Evolutionary conservation across 2,888 invertebrate species (phyloP).

Genomic region (Dastarcus helophoroides): DNA sequence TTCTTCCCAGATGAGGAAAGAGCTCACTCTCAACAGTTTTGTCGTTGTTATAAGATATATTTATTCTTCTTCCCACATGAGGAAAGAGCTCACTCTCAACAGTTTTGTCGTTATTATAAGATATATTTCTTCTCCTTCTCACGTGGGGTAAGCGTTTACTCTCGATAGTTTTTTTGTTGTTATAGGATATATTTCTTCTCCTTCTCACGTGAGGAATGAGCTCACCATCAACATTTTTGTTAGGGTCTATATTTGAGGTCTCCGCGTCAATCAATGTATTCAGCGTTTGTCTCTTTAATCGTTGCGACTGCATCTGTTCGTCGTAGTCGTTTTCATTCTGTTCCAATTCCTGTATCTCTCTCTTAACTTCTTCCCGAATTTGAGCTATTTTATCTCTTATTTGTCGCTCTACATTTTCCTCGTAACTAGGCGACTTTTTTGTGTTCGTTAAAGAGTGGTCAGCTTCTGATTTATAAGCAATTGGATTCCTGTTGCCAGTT

Average conservation of each 20-base stretch:
- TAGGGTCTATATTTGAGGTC: slow-evolving; percentile 27
- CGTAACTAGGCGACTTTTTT: slow-evolving; percentile 12
- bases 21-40: no score
- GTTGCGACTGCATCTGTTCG: slow-evolving; percentile 11
- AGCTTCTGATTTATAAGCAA: not conserved
- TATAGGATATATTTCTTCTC: no score
- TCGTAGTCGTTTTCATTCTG: slow-evolving; percentile 10
- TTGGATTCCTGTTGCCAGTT: not conserved
- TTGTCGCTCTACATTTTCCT: slow-evolving; percentile 21
- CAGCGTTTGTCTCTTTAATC: slow-evolving; percentile 23
- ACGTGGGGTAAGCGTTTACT: no score
- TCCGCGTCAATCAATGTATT: slow-evolving; percentile 27
- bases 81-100: no score
- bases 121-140: no score
- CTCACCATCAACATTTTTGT: slow-evolving; percentile 19
- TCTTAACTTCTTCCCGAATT: slow-evolving; percentile 25
- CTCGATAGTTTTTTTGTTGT: no score
- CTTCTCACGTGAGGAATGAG: slow-evolving; percentile 24
- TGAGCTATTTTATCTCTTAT: slow-evolving; percentile 23
- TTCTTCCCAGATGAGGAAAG: no score
- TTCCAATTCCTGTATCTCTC: slow-evolving; percentile 19
- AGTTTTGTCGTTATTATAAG: no score
- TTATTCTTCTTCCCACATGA: no score
- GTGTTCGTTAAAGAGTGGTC: not conserved
- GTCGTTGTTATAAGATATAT: no score